Evolutionary conservation across 1,140 invertebrate species (phyloP), one percentile per base, ranked within the genome.

Genomic region (Rhopalosiphum maidis): DNA sequence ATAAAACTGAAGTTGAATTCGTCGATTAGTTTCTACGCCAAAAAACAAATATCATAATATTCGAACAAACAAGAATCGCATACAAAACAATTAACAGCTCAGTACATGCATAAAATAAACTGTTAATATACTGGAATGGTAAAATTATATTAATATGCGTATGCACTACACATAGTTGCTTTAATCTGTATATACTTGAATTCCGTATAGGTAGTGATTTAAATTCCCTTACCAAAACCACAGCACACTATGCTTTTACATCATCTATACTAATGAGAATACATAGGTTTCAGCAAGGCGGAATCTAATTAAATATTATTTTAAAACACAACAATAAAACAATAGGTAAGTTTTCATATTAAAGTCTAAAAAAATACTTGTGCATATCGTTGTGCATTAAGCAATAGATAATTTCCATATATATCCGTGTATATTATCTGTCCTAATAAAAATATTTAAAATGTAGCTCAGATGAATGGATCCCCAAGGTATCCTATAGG

Each of bases 41-140:
- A 77, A 68, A 77, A 77, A 18, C 5, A 77, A 77, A 77, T 77
- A 77, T n/a, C 30, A n/a, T 77, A 77, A 18, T 77, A 77, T n/a
- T n/a, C 4, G 1, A n/a, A n/a, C 30, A 77, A 77, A 77, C n/a
- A 77, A 77, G 30, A 77, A 77, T n/a, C n/a, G 23, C 30, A 77
- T n/a, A 77, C 60, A 77, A 77, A 77, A 77, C 30, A 77, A 77
- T 77, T n/a, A 77, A 77, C 60, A 77, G n/a, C 15, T 77, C n/a
- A 77, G 11, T n/a, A 18, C 60, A 77, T 77, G 4, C 30, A 77
- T 77, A n/a, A 77, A n/a, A 77, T 77, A n/a, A 77, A 77, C 60
- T 77, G 60, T n/a, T n/a, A 77, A 77, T 77, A 77, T 30, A 18
- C n/a, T n/a, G 30, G 60, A 77, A 77, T 77, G 30, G 15, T 77